phyloP scores from a whole-genome alignment of 2,888 invertebrate genomes.

The Drosophila algonquin region DNA sequence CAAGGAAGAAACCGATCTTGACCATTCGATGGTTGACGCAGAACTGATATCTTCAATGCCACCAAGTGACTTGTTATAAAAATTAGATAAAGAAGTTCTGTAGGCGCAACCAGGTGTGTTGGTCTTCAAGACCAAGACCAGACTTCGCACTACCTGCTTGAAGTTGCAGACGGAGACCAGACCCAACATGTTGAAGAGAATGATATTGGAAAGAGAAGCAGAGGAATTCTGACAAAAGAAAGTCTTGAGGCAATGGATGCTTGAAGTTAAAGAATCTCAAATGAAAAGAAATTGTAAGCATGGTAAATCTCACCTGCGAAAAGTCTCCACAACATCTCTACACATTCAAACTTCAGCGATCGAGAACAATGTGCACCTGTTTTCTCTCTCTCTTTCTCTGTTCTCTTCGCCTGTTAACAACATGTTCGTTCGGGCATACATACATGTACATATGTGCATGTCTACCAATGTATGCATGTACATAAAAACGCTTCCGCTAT shows the following conservation, averaged over 20 bases:
- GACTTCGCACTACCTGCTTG: constrained; percentile 48
- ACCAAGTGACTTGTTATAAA: constrained; percentile 71
- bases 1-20: constrained; percentile 59
- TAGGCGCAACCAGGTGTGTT: constrained; percentile 46
- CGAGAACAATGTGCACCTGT: constrained; percentile 65
- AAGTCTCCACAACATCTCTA: constrained; percentile 55
- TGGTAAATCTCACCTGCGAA: constrained; percentile 39
- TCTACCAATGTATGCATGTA: neutral
- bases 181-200: constrained; percentile 12
- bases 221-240: constrained; percentile 31
- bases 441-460: constrained; percentile 13
- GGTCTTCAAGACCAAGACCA: no score
- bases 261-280: constrained; percentile 43
- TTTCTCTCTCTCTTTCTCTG: constrained; percentile 42
- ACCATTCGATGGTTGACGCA: constrained; percentile 67
- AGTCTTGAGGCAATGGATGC: constrained; percentile 39
- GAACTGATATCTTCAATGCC: constrained; percentile 67
- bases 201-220: neutral
- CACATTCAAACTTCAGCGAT: constrained; percentile 65
- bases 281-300: constrained; percentile 58
- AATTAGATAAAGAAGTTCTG: constrained; percentile 74
- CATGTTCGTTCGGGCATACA: constrained; percentile 12
- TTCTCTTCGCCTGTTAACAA: constrained; percentile 45
- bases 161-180: constrained; percentile 9
- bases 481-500: constrained; percentile 33